These are phyloP conservation scores for Jacana jacana DNA, from an alignment of 2,113 vertebrate genomes.

Conservation along the genomic window DNA sequence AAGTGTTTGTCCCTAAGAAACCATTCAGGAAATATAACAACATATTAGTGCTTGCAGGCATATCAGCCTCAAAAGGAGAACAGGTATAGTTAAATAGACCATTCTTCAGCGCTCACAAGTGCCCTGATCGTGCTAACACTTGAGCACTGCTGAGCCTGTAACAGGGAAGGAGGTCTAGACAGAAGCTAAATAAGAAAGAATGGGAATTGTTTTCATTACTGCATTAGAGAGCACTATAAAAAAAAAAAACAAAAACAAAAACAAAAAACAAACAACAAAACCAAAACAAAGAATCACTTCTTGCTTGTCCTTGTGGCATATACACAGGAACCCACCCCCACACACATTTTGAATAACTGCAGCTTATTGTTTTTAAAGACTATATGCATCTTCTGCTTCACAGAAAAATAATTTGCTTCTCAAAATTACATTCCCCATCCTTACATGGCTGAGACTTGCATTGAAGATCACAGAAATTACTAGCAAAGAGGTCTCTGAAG, in stretches of 20 bases:
- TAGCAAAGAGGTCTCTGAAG: neutral
- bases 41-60: neutral
- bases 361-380: slow-evolving; percentile 11
- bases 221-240: neutral
- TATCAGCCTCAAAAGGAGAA: neutral
- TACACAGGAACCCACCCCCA: neutral
- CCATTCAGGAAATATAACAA: slow-evolving; percentile 18
- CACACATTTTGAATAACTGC: neutral
- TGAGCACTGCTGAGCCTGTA: neutral
- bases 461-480: neutral
- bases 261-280: neutral
- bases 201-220: slow-evolving; percentile 34
- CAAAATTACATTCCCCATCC: neutral
- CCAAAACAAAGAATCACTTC: neutral
- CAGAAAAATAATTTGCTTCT: neutral
- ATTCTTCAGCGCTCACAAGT: slow-evolving; percentile 21
- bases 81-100: slow-evolving; percentile 6
- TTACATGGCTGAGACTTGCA: rapidly evolving
- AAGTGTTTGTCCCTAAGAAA: slow-evolving; percentile 50
- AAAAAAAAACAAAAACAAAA: neutral
- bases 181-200: slow-evolving; percentile 7
- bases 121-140: slow-evolving; percentile 40
- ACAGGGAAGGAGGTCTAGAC: slow-evolving; percentile 3
- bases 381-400: neutral
- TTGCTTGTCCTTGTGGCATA: slow-evolving; percentile 14